Evolutionary conservation across 2,888 invertebrate genomes (phyloP).

Genomic region (Metacarcinus magister): DNA sequence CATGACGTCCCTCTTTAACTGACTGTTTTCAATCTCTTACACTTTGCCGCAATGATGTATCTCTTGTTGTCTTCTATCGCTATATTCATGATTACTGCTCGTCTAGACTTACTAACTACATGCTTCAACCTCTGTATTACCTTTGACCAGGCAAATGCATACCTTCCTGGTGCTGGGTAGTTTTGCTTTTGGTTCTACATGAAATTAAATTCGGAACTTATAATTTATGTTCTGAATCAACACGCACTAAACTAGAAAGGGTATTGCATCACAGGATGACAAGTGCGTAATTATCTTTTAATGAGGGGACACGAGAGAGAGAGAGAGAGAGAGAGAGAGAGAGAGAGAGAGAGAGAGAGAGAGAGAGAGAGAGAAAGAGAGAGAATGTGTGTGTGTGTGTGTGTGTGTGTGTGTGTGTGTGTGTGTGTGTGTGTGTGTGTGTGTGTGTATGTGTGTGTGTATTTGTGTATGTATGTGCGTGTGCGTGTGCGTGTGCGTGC

Average conservation of each 20-base stretch:
- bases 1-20: no score
- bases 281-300: not conserved
- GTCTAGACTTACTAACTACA: no score
- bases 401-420: not conserved
- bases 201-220: not conserved
- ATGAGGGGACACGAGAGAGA: not conserved
- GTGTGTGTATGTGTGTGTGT: slow-evolving; percentile 14
- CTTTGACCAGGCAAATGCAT: no score
- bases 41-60: no score
- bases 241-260: not conserved
- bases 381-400: not conserved
- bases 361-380: not conserved
- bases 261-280: not conserved
- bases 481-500: not conserved
- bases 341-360: slow-evolving; percentile 39
- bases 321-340: slow-evolving; percentile 39
- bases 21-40: no score
- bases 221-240: not conserved
- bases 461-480: not conserved
- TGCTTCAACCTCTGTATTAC: no score
- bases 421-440: slow-evolving; percentile 26
- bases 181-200: not conserved
- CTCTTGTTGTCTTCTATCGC: no score
- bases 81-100: no score
- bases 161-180: not conserved